phyloP scores from a whole-genome alignment of 1,140 invertebrate species.

The Lordiphosa mommai region DNA sequence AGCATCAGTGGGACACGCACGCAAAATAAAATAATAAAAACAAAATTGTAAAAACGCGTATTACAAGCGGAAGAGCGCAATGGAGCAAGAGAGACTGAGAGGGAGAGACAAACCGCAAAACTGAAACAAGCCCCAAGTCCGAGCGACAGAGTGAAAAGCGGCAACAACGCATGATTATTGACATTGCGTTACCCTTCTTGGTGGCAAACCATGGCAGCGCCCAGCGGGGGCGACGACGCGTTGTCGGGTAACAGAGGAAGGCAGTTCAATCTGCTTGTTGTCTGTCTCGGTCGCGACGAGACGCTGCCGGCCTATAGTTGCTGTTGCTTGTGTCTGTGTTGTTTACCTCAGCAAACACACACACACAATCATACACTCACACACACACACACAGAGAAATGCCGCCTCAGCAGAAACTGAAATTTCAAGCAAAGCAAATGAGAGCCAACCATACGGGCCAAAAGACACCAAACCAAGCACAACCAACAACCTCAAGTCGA shows the following conservation, averaged over 20 bases:
- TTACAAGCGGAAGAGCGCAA: constrained; percentile 44
- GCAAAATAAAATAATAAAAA: constrained; percentile 39
- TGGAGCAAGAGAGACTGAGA: constrained; percentile 18
- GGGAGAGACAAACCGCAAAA: constrained; percentile 51
- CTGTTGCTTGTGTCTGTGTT: constrained; percentile 40
- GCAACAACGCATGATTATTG: constrained; percentile 75
- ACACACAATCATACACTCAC: constrained; percentile 3
- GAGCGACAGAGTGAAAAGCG: constrained; percentile 55
- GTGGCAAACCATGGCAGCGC: constrained; percentile 1
- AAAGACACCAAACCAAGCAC: constrained; percentile 25
- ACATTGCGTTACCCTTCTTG: constrained; percentile 67
- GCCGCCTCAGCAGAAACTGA: constrained; percentile 65
- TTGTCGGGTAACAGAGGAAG: neutral
- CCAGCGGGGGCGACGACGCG: constrained; percentile 5
- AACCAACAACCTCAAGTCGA: constrained; percentile 35
- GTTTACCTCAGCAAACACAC: constrained; percentile 56
- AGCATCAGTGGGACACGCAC: constrained; percentile 49
- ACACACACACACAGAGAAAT: constrained; percentile 15
- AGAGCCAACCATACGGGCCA: constrained; percentile 24
- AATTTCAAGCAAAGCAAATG: constrained; percentile 58
- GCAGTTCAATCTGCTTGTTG: constrained; percentile 54
- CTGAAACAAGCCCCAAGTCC: constrained; percentile 41
- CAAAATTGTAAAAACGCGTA: constrained; percentile 68
- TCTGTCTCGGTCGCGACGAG: constrained; percentile 44
- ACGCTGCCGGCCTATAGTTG: constrained; percentile 50